These are phyloP conservation scores for Mesoclemmys tuberculata DNA, from an alignment of 2,113 vertebrate species.

Conservation along the genomic window DNA sequence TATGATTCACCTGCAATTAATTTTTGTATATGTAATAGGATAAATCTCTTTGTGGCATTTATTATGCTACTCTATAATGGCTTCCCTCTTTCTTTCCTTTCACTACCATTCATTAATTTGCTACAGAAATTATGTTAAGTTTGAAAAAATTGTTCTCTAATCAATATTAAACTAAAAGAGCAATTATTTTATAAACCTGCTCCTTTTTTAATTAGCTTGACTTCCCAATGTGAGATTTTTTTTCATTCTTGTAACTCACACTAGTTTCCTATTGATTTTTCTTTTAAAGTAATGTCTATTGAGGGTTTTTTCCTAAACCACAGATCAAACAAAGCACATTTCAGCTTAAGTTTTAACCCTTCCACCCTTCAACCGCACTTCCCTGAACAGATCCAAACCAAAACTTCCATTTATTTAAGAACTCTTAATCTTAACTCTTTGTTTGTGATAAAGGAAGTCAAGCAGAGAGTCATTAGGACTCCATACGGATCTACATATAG, in stretches of 20 bases:
- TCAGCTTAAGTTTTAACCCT: not conserved
- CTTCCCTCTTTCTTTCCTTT: not conserved
- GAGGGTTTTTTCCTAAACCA: not conserved
- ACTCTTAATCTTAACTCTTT: not conserved
- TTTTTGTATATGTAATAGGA: not conserved
- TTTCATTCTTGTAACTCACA: not conserved
- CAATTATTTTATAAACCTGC: not conserved
- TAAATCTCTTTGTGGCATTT: not conserved
- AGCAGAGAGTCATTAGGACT: not conserved
- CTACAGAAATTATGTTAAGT: not conserved
- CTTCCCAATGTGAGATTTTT: not conserved
- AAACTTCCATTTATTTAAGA: not conserved
- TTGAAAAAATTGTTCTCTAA: conserved; percentile 7
- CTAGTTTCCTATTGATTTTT: not conserved
- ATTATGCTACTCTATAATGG: not conserved
- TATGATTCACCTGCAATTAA: not conserved
- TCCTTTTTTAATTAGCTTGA: not conserved
- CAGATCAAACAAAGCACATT: not conserved
- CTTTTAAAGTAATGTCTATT: not conserved
- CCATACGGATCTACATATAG: not conserved
- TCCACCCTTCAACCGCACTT: not conserved
- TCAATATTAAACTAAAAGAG: not conserved
- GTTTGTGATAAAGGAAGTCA: not conserved
- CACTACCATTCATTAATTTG: not conserved
- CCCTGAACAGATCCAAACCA: not conserved